A percentile compares a stretch with the other conserved stretches of the same genome.
Conservation (phyloP, 2,888 invertebrate species). For the Anorthoa munda region DNA sequence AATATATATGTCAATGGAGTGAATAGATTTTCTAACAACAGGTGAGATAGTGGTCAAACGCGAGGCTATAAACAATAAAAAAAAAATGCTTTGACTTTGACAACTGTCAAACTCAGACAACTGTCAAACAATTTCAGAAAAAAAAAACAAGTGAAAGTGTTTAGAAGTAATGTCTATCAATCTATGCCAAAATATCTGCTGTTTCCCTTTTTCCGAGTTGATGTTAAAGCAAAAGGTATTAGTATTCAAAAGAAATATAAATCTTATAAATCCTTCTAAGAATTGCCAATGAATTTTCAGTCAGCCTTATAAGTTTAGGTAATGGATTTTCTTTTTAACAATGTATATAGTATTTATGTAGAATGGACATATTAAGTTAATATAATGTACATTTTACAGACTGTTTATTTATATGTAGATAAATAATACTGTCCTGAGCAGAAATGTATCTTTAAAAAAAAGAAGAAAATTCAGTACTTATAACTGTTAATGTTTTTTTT, state of each 20-base stretch:
- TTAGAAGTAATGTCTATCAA: background rate
- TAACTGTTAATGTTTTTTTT: slow-evolving; percentile 4
- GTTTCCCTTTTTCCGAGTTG: background rate
- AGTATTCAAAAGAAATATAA: background rate
- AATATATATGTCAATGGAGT: too few species aligned
- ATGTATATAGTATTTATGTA: slow-evolving; percentile 35
- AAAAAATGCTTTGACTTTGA: too few species aligned
- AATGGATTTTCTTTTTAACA: slow-evolving; percentile 24
- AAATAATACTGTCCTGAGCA: background rate
- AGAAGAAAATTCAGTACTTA: slow-evolving; percentile 30
- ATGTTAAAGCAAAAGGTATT: background rate
- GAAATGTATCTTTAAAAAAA: background rate
- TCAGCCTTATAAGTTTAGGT: background rate
- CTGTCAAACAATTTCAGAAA: background rate
- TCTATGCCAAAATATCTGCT: background rate
- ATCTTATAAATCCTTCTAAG: background rate
- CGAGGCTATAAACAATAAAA: too few species aligned
- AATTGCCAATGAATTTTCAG: slow-evolving; percentile 3
- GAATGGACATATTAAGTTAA: slow-evolving; percentile 9
- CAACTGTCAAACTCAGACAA: background rate
- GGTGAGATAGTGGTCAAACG: too few species aligned
- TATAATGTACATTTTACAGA: slow-evolving; percentile 30
- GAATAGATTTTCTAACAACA: too few species aligned
- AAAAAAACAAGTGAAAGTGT: too few species aligned
- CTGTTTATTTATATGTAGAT: slow-evolving; percentile 26